Evolutionary conservation across 2,797 vertebrate genomes (phyloP).

Genomic region (Chelon auratus): DNA sequence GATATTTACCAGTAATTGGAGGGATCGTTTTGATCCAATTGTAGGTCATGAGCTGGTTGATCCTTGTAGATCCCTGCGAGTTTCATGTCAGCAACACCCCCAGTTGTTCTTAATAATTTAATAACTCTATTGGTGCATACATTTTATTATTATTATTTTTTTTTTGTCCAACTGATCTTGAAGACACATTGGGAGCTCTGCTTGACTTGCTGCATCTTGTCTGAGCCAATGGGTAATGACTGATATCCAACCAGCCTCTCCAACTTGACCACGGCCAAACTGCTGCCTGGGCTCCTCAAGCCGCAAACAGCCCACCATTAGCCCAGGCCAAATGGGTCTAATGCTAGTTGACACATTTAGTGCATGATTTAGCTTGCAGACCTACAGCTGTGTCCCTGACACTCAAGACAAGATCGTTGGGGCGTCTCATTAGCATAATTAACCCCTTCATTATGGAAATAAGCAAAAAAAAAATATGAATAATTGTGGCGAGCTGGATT

Average conservation of each 20-base stretch:
- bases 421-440: constrained; percentile 84
- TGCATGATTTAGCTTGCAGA: constrained; percentile 87
- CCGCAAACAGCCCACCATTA: constrained; percentile 59
- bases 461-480: constrained; percentile 80
- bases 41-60: too few relatives aligned
- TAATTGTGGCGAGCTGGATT: constrained; percentile 59
- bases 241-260: constrained; percentile 53
- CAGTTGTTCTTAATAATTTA: too few relatives aligned
- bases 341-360: constrained; percentile 86
- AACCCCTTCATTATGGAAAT: constrained; percentile 87
- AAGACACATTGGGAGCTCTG: constrained; percentile 63
- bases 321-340: constrained; percentile 74
- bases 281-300: constrained; percentile 16
- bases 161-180: constrained; percentile 67
- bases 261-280: constrained; percentile 53
- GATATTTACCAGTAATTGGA: too few relatives aligned
- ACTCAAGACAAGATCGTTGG: constrained; percentile 83
- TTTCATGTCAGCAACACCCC: too few relatives aligned
- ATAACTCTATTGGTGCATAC: constrained; percentile 23
- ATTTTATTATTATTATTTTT: constrained; percentile 18
- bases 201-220: constrained; percentile 73
- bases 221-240: constrained; percentile 70
- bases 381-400: constrained; percentile 85
- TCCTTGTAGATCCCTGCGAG: too few relatives aligned
- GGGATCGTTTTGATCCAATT: too few relatives aligned